These are phyloP conservation scores for Chrosomus eos DNA, from an alignment of 2,797 vertebrate species.

Conservation along the genomic window DNA sequence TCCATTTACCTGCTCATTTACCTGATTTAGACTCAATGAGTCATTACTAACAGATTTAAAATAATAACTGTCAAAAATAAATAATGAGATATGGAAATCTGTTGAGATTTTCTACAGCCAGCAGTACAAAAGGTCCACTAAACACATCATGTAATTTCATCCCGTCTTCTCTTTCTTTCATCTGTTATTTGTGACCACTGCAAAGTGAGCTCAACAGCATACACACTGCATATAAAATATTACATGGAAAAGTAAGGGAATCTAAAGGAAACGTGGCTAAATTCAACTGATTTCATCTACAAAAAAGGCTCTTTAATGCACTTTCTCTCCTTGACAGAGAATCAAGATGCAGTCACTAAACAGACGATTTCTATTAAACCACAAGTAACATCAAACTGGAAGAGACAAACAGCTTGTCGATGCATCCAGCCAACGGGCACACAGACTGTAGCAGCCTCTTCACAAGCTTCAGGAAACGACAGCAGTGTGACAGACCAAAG, in stretches of 20 bases:
- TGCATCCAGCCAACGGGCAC: constrained; percentile 9
- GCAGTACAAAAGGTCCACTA: background rate
- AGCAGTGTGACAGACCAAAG: background rate
- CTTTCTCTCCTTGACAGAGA: constrained; percentile 14
- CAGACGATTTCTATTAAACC: constrained; percentile 59
- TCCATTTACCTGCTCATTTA: constrained; percentile 50
- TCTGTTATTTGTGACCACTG: background rate
- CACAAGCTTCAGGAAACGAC: background rate
- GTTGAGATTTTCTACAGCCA: constrained; percentile 9
- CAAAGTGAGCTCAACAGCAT: background rate
- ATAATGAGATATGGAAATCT: background rate
- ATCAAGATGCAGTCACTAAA: constrained; percentile 38
- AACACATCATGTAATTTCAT: background rate
- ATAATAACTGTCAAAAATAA: background rate
- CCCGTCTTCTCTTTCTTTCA: background rate
- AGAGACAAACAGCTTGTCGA: constrained; percentile 48
- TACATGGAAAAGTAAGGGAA: background rate
- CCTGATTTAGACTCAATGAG: background rate
- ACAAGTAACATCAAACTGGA: constrained; percentile 40
- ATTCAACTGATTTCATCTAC: constrained; percentile 1
- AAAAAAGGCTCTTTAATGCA: background rate
- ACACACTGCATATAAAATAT: background rate
- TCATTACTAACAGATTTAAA: background rate
- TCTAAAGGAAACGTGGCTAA: constrained; percentile 1
- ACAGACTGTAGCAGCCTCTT: constrained; percentile 5